Conservation (phyloP, 2,113 vertebrate genomes). For the Corythornis cristatus region DNA sequence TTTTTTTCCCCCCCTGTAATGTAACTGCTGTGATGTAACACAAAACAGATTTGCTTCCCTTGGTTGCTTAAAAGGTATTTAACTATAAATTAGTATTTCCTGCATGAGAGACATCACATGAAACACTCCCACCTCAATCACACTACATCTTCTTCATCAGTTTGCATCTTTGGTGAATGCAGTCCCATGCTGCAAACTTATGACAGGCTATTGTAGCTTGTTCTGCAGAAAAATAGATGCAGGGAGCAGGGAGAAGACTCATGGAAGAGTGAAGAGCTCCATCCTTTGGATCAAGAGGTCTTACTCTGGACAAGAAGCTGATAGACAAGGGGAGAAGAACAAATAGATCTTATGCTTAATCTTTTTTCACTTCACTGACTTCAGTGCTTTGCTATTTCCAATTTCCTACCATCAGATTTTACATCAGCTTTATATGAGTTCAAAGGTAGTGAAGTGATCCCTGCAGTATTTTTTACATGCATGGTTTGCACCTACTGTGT, state of each 20-base stretch:
- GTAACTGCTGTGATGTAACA: slow-evolving; percentile 61
- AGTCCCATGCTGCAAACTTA: neutral
- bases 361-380: neutral
- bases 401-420: neutral
- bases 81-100: slow-evolving; percentile 60
- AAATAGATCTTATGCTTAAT: neutral
- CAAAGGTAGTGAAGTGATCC: neutral
- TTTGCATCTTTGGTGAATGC: neutral
- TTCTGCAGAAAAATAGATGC: neutral
- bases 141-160: neutral
- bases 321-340: neutral
- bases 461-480: neutral
- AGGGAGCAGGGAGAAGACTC: neutral
- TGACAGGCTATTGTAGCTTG: neutral
- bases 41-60: slow-evolving; percentile 60
- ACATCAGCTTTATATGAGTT: neutral
- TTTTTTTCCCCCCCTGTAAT: slow-evolving; percentile 33
- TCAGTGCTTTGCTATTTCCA: neutral
- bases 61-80: slow-evolving; percentile 64
- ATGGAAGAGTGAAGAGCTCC: neutral
- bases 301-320: neutral
- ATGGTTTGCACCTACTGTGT: neutral
- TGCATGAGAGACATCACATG: neutral
- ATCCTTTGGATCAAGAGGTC: neutral
- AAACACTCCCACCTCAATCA: neutral